Evolutionary conservation across 30 jellyfish, hydroid and myxozoan genomes (phyloP).

Genomic region (Mastigias papua): DNA sequence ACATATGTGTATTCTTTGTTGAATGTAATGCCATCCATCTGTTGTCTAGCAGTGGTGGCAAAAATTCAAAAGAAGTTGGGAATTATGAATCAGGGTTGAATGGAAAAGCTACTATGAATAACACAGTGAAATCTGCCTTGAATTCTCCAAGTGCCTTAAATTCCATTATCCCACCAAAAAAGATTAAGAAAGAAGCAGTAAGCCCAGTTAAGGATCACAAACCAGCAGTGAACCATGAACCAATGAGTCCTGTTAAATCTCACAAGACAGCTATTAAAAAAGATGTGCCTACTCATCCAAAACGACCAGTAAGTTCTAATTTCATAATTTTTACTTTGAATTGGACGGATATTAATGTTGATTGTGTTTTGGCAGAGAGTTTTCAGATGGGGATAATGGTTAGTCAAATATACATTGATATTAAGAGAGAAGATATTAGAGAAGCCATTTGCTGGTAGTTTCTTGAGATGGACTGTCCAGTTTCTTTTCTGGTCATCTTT

Average conservation of each 20-base stretch:
- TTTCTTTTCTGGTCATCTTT: no score
- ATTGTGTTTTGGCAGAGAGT: no score
- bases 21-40: neutral
- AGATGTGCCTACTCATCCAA: neutral
- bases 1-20: neutral
- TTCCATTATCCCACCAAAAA: conserved; percentile 36
- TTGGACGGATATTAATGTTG: no score
- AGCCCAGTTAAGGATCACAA: conserved; percentile 48
- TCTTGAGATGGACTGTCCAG: no score
- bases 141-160: conserved; percentile 52
- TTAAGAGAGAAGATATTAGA: no score
- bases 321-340: no score
- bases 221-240: neutral
- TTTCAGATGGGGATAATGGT: no score
- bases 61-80: neutral
- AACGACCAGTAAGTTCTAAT: neutral
- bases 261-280: neutral
- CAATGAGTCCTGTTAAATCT: neutral
- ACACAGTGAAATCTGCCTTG: conserved; percentile 23
- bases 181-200: conserved; percentile 47
- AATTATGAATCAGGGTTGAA: neutral
- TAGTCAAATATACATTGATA: no score
- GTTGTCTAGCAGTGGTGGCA: neutral
- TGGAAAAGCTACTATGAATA: neutral
- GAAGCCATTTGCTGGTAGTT: no score